These are phyloP conservation scores for Macrocentrus cingulum DNA, from an alignment of 1,140 invertebrate genomes.

Conservation along the genomic window DNA sequence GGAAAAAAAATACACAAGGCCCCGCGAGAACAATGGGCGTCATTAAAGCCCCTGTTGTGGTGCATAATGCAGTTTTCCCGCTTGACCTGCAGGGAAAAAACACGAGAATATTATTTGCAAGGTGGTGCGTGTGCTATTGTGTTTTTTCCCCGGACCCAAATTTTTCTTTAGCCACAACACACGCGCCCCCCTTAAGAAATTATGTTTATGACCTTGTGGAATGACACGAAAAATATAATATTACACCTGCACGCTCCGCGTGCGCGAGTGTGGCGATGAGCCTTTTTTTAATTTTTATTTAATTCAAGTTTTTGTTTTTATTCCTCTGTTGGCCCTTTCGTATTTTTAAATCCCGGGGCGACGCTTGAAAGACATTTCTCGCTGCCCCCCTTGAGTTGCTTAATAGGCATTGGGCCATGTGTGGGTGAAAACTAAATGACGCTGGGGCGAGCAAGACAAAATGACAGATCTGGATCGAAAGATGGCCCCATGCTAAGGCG, in stretches of 20 bases:
- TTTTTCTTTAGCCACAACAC: constrained; percentile 10
- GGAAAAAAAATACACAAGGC: too few relatives aligned
- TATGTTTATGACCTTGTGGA: constrained; percentile 19
- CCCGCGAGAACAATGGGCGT: too few relatives aligned
- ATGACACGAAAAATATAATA: constrained; percentile 28
- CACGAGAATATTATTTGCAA: constrained; percentile 20
- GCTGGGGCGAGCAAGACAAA: not conserved
- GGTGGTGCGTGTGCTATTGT: constrained; percentile 31
- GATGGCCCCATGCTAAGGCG: constrained; percentile 22
- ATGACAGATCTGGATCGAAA: not conserved
- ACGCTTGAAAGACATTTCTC: not conserved
- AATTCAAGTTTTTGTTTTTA: constrained; percentile 4
- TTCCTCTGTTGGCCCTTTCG: not conserved
- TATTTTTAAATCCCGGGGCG: not conserved
- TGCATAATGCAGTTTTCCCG: constrained; percentile 17
- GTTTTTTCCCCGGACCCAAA: not conserved
- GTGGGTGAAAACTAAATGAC: too few relatives aligned
- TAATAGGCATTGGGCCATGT: too few relatives aligned
- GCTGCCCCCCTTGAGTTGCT: too few relatives aligned
- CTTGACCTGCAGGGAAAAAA: constrained; percentile 23
- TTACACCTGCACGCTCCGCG: constrained; percentile 25
- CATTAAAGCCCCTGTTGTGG: too few relatives aligned
- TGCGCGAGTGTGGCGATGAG: not conserved
- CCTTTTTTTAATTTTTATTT: constrained; percentile 1
- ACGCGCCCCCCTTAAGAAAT: constrained; percentile 18